Base-by-base conservation (phyloP, 2,113 vertebrate genomes). In the Gymnarchus niloticus region DNA sequence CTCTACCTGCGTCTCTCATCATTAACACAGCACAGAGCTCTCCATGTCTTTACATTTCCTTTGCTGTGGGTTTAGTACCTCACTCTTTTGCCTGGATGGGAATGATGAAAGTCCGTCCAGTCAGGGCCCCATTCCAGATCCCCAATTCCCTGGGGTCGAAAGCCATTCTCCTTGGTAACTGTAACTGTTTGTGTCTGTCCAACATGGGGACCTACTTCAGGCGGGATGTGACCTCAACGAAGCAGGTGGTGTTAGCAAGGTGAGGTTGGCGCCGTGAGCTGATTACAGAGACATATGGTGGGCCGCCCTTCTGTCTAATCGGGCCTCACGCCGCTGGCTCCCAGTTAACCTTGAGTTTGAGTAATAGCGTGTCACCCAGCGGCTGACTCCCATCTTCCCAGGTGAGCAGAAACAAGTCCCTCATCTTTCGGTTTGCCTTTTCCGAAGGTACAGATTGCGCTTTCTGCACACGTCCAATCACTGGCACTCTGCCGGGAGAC, bases 221-320 rank as follows among this genome's bases (percentile, higher is more conserved):
- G 83, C 28, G 25, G 19, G 65, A 76, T 77, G 28, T n/a, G 48
- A n/a, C 28, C 8, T 8, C 48, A 37, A 46, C 65, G 56, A 28
- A 86, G 61, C 85, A 73, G 81, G 81, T 83, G 80, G 59, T 86
- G 80, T 65, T 86, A 65, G 80, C 85, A 82, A 83, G 85, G 85
- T 73, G 59, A 83, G 48, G 33, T 46, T 49, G 49, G 54, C 51
- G 48, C 51, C 51, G 19, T 10, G 19, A 81, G 65, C 54, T 65
- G 82, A 83, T 48, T 86, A 83, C 33, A 28, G 51, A 73, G 61
- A 86, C 86, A 86, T 77, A 86, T 84, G 86, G 65, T 37, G 19
- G 19, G 83, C 84, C 76, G 56, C 46, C 33, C 41, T 51, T 52
- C 0, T 37, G 61, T 33, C 59, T 56, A 73, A 86, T 83, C 81